Conservation (phyloP, 2,888 invertebrate genomes). For the Cheilosia grossa region DNA sequence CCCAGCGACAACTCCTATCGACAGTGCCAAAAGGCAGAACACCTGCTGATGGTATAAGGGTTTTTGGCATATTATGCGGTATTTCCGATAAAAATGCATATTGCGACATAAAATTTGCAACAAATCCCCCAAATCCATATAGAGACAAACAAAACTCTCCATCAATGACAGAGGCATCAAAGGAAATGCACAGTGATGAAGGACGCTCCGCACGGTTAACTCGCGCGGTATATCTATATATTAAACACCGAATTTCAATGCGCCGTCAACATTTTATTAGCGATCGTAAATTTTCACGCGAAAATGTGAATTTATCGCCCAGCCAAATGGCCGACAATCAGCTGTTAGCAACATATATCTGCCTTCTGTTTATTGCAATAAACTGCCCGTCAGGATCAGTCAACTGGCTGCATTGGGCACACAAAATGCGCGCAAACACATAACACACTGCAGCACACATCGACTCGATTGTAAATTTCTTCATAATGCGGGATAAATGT, state of each 20-base stretch:
- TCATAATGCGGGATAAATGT: constrained; percentile 73
- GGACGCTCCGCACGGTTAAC: constrained; percentile 4
- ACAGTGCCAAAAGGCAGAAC: no score
- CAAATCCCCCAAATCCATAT: no score
- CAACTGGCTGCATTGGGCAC: constrained; percentile 14
- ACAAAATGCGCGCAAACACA: constrained; percentile 29
- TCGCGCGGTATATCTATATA: constrained; percentile 11
- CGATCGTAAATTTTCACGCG: constrained; percentile 42
- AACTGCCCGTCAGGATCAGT: constrained; percentile 59
- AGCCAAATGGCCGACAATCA: constrained; percentile 65
- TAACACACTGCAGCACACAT: constrained; percentile 34
- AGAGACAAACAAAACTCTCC: no score
- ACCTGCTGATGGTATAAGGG: no score
- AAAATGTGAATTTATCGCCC: constrained; percentile 57
- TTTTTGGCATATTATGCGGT: no score
- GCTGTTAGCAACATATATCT: constrained; percentile 64
- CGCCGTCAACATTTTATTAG: constrained; percentile 64
- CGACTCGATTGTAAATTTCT: constrained; percentile 63
- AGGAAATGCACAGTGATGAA: constrained; percentile 6
- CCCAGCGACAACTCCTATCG: no score
- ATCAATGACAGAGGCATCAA: background rate
- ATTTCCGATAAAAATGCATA: no score
- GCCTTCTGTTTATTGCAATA: constrained; percentile 33
- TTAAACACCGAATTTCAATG: constrained; percentile 55
- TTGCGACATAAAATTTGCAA: no score